Evolutionary conservation across 2,888 invertebrate genomes (phyloP), one percentile per base, ranked within the genome.

Genomic region (Xestia sexstrigata): DNA sequence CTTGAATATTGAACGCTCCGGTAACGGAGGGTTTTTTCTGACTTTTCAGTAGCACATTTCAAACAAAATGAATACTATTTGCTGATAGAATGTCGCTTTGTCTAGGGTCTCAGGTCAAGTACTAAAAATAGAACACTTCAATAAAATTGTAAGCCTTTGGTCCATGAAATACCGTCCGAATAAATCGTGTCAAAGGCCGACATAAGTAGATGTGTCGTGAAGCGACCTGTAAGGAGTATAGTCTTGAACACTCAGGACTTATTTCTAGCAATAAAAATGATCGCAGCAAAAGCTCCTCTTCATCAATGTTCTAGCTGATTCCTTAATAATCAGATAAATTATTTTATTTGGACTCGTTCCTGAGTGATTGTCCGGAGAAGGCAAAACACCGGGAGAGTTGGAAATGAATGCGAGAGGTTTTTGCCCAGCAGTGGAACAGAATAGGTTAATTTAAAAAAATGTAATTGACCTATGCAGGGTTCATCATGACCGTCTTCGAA

Each of bases 111-210:
- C 42, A 65, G 39, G 11, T 39, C n/a, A 11, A 69, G 52, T 52
- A 39, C 35, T 39, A 52, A 17, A 52, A 39, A 35, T 47, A 47
- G 47, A 30, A 47, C 35, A 23, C 17, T 42, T 7, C 17, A 52
- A 69, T 42, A 47, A 73, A 42, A 39, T 42, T 11, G 1, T 20
- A n/a, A 17, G 30, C 17, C 35, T 47, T 47, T 17, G n/a, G 17
- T 65, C 17, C 65, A 47, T 66, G 26, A 58, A 58, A 39, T 49
- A 35, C 6, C 9, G 6, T 26, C 15, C 49, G 20, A 26, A 49
- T 68, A 39, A 72, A 49, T 68, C 9, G 39, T n/a, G n/a, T 26
- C 71, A 49, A 26, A 66, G 66, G 45, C 35, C 71, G 45, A 7
- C 26, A 20, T 47, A 47, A 15, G 4, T 47, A 47, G 4, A 30